Percentiles rank a stretch among this genome's conserved stretches.
Conservation (phyloP, 2,113 vertebrate species). For the Strix aluco region DNA sequence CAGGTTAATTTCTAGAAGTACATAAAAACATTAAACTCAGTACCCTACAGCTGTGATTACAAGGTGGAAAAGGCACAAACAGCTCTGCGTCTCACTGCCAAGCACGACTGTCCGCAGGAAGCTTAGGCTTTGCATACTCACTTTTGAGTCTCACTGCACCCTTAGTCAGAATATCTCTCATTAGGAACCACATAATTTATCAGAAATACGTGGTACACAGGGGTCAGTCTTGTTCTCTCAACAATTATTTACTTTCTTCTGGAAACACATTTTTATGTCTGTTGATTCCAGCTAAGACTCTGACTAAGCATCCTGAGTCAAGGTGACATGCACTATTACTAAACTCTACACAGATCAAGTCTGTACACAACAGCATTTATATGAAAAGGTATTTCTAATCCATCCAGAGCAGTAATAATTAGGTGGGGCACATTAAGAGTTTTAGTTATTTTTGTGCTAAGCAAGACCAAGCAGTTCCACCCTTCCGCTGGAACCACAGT, state of each 20-base stretch:
- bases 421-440: constrained; percentile 35
- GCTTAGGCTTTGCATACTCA: neutral
- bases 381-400: constrained; percentile 36
- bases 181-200: neutral
- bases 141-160: neutral
- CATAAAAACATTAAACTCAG: neutral
- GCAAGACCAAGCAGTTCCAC: constrained; percentile 39
- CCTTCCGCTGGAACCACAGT: constrained; percentile 26
- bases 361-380: neutral
- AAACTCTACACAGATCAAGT: neutral
- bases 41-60: neutral
- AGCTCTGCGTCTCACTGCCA: neutral
- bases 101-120: neutral
- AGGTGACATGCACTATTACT: neutral
- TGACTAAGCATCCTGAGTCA: neutral
- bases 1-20: neutral
- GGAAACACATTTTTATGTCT: neutral
- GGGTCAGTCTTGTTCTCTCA: neutral
- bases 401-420: neutral
- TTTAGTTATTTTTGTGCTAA: constrained; percentile 46
- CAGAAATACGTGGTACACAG: neutral
- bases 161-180: neutral
- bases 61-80: neutral
- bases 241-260: neutral
- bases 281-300: neutral